These are phyloP conservation scores for Pocota personata DNA, from an alignment of 2,888 invertebrate genomes.

Conservation along the genomic window DNA sequence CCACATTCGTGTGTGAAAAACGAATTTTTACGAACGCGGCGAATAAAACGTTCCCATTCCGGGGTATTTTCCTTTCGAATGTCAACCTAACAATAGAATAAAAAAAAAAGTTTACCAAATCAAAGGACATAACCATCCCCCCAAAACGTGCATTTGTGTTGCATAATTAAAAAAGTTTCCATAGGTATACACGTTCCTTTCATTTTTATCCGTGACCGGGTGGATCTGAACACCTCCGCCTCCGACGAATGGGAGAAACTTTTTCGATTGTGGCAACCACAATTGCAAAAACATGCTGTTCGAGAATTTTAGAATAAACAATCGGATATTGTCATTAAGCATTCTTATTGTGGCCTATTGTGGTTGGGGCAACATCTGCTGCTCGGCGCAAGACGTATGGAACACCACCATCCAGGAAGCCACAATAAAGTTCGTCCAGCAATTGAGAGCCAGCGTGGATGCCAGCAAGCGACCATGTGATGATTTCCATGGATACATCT, in stretches of 20 bases:
- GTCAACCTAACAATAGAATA: not conserved
- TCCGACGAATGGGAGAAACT: constrained; percentile 7
- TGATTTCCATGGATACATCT: constrained; percentile 80
- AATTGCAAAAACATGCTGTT: constrained; percentile 53
- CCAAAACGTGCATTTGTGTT: constrained; percentile 13
- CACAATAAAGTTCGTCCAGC: constrained; percentile 77
- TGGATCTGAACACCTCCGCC: not conserved
- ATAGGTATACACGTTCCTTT: constrained; percentile 5
- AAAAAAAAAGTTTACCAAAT: not conserved
- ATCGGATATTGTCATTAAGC: constrained; percentile 54
- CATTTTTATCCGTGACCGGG: constrained; percentile 17
- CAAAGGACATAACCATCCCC: constrained; percentile 15
- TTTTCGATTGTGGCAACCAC: constrained; percentile 45
- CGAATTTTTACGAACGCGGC: not conserved
- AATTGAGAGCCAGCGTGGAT: constrained; percentile 78
- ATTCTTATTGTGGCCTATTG: constrained; percentile 50
- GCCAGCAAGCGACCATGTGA: constrained; percentile 77
- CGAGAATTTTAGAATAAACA: constrained; percentile 12
- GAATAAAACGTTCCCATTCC: not conserved
- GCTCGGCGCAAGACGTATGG: constrained; percentile 32
- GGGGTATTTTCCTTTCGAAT: not conserved
- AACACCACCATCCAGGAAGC: constrained; percentile 76
- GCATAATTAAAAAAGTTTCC: constrained; percentile 65
- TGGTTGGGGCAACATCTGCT: constrained; percentile 12
- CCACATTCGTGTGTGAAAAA: not conserved